Evolutionary conservation across 2,113 vertebrate genomes (phyloP).

Genomic region (Prietella phreatophila): DNA sequence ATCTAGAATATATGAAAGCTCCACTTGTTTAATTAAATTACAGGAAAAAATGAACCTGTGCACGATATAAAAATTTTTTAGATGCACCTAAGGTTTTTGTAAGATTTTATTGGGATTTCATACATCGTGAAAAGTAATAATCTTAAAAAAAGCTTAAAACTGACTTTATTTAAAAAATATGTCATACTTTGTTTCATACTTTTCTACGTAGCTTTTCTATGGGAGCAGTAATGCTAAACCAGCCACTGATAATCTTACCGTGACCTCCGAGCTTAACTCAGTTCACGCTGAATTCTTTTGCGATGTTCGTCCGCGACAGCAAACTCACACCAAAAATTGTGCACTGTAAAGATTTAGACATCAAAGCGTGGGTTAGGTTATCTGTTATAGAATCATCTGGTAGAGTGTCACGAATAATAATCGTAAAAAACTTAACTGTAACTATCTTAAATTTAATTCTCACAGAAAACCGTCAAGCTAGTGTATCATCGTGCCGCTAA

Average conservation of each 20-base stretch:
- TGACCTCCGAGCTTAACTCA: background rate
- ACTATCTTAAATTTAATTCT: background rate
- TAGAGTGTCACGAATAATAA: background rate
- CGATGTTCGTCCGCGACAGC: no score
- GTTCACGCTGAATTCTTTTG: no score
- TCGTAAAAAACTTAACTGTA: background rate
- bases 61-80: no score
- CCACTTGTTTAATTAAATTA: no score
- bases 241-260: background rate
- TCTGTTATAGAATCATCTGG: background rate
- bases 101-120: background rate
- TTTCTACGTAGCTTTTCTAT: background rate
- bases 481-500: background rate
- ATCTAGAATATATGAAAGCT: no score
- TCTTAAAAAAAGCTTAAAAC: background rate
- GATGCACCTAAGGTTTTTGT: no score
- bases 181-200: background rate
- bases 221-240: background rate
- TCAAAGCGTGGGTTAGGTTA: background rate
- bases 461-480: constrained; percentile 4
- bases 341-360: background rate
- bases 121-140: background rate
- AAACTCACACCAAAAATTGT: background rate
- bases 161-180: background rate
- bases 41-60: no score